Base-by-base conservation (phyloP, 2,113 vertebrate species). In the Scomber japonicus region DNA sequence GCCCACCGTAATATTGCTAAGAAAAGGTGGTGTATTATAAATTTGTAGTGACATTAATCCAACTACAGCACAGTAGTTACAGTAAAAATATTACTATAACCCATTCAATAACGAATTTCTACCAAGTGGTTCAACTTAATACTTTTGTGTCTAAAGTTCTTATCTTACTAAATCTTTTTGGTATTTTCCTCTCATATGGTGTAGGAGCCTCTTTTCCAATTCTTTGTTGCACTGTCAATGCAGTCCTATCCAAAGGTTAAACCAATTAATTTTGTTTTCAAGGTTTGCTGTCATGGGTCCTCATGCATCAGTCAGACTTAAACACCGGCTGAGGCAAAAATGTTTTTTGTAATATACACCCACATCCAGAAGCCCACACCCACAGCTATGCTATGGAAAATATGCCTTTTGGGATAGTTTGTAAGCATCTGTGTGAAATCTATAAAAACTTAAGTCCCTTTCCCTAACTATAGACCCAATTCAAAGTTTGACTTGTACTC, bases 401-500 rank as follows among this genome's bases (percentile, higher is more conserved):
- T 27, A 13, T 14, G 2, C 35, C n/a, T 63, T 35, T 7, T 19
- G 51, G 17, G 13, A 64, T 11, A 48, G 59, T 59, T 27, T 1
- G 7, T 54, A 31, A 3, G 11, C 35, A 40, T 51, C 5, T 31
- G 10, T n/a, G 21, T 19, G 27, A 57, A 56, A 31, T 17, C 51
- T 51, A 13, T 45, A 21, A 30, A 40, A 44, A 15, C n/a, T 68
- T 7, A 2, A 31, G 16, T 66, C 16, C 3, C 24, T 35, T 19
- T 63, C 13, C 21, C 21, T 69, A 57, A 70, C 12, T 31, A 40
- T 57, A 71, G 24, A 17, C 45, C 44, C 11, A 49, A 15, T 61
- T 40, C 59, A 40, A 72, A 72, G 44, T 61, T 68, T 30, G 12
- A 60, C 11, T 35, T 35, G 11, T 76, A 56, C 70, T 53, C 24